phyloP scores from a whole-genome alignment of 2,888 invertebrate species.

The Eupithecia insigniata region DNA sequence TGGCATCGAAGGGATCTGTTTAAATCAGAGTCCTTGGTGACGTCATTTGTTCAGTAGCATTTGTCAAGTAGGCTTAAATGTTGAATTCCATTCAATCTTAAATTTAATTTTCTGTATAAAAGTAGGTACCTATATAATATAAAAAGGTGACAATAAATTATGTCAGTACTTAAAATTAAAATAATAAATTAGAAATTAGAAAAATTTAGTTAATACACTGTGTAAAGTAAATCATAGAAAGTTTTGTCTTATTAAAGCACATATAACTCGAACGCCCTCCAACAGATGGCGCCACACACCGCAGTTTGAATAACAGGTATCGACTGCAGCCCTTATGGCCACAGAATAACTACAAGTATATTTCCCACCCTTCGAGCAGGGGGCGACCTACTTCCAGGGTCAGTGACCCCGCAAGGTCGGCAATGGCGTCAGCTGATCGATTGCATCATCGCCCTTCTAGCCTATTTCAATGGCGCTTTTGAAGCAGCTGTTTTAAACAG shows the following conservation, averaged over 20 bases:
- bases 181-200: too few relatives aligned
- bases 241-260: neutral
- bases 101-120: too few relatives aligned
- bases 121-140: too few relatives aligned
- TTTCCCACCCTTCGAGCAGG: slow-evolving; percentile 29
- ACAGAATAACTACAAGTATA: slow-evolving; percentile 20
- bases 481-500: slow-evolving; percentile 6
- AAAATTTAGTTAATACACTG: too few relatives aligned
- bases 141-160: too few relatives aligned
- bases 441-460: slow-evolving; percentile 46
- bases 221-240: neutral
- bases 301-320: slow-evolving; percentile 4
- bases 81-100: too few relatives aligned
- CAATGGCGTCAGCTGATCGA: slow-evolving; percentile 71
- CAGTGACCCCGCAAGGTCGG: slow-evolving; percentile 69
- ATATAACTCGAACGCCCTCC: neutral
- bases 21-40: slow-evolving; percentile 13
- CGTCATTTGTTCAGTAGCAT: slow-evolving; percentile 28
- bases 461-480: slow-evolving; percentile 26
- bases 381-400: slow-evolving; percentile 60
- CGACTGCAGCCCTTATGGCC: slow-evolving; percentile 16
- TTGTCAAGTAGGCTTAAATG: too few relatives aligned
- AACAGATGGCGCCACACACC: slow-evolving; percentile 8
- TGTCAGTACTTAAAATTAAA: too few relatives aligned
- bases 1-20: neutral